These are phyloP conservation scores for Bombus picipes DNA, from an alignment of 1,140 invertebrate genomes.

Conservation along the genomic window DNA sequence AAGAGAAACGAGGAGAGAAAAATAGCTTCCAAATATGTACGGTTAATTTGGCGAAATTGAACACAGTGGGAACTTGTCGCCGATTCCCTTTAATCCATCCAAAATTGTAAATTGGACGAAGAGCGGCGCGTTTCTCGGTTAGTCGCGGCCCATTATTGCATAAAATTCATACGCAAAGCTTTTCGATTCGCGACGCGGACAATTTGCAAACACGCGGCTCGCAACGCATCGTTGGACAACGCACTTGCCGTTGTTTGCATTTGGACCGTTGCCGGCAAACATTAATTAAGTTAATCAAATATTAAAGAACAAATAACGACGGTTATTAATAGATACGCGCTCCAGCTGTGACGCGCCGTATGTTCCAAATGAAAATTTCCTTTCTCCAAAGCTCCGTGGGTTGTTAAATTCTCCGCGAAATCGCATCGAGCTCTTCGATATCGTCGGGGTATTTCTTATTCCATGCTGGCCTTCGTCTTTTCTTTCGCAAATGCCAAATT, in stretches of 20 bases:
- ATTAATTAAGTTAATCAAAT: slow-evolving; percentile 49
- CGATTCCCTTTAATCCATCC: slow-evolving; percentile 29
- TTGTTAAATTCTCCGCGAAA: background rate
- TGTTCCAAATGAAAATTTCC: background rate
- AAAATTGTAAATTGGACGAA: slow-evolving; percentile 8
- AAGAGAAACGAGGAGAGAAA: too few species aligned
- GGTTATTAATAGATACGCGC: slow-evolving; percentile 34
- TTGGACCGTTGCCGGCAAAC: slow-evolving; percentile 11
- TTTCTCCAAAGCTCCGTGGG: background rate
- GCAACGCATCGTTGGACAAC: background rate
- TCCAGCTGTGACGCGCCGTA: background rate
- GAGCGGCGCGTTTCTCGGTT: slow-evolving; percentile 15
- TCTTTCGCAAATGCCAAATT: slow-evolving; percentile 12
- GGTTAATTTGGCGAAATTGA: too few species aligned
- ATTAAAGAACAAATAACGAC: slow-evolving; percentile 36
- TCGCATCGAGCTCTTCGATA: background rate
- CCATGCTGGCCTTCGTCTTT: background rate
- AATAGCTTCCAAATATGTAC: too few species aligned
- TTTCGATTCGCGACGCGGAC: slow-evolving; percentile 9
- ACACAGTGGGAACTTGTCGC: background rate
- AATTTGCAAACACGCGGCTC: background rate
- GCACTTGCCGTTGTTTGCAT: slow-evolving; percentile 11
- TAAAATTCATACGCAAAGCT: slow-evolving; percentile 26
- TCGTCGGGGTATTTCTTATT: background rate
- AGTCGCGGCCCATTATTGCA: slow-evolving; percentile 19